Base-by-base conservation (phyloP, 2,113 vertebrate genomes). In the Okapia johnstoni region DNA sequence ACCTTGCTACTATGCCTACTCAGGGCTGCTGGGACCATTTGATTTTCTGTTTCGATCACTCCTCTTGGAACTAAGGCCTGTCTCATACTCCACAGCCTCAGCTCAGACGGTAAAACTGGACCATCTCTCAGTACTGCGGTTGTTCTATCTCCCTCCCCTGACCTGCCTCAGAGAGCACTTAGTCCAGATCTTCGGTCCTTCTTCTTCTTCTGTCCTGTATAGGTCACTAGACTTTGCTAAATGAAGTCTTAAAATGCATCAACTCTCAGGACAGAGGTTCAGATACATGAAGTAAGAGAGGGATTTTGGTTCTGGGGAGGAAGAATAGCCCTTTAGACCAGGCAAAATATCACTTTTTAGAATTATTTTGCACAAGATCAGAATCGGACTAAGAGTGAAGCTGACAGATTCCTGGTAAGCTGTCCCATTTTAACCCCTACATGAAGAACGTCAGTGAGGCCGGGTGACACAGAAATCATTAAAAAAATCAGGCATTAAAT, bases 91-190 rank as follows among this genome's bases (percentile, higher is more conserved):
- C 48, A 43, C 2, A 61, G 14, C 3, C 3, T 84, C 43, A 36
- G 33, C 8, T 54, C 5, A 21, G 1, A 6, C 2, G 8, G 13
- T 10, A 63, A 28, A 43, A 33, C 40, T 3, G n/a, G 40, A 28
- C 6, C 36, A 7, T 1, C 16, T 33, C 26, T 36, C 12, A 40
- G 4, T 26, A 28, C 25, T 26, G 2, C 2, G 0, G 3, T 36
- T 14, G 23, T 73, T 76, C 79, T 17, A 0, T 28, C 26, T 81
- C 28, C 14, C 8, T 8, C 12, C 0, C 0, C 6, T 66, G 16
- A 17, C 33, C 60, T 52, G 33, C 6, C 11, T 7, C 48, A 17
- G 43, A 1, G 1, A 23, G 26, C 16, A 3, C 16, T 55, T 77
- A 19, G 2, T 33, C 76, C 80, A 46, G 12, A 88, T 54, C 46